Conservation (phyloP, 1,140 invertebrate species). For the Tetraneura akinire region DNA sequence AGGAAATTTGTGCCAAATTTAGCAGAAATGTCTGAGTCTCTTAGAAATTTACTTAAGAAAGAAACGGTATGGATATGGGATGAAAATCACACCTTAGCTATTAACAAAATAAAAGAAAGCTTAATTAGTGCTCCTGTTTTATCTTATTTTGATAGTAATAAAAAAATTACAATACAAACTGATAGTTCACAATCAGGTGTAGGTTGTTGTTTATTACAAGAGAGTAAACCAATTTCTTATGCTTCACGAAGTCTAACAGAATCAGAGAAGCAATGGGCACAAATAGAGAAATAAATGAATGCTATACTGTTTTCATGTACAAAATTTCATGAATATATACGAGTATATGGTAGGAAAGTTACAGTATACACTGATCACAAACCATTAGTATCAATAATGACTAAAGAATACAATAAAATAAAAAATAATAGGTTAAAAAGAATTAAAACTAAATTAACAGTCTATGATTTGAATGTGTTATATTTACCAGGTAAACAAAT, state of each 20-base stretch:
- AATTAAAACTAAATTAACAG: not conserved
- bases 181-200: constrained; percentile 56
- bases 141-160: not conserved
- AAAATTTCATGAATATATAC: too few relatives aligned
- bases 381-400: not conserved
- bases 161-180: too few relatives aligned
- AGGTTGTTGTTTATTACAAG: constrained; percentile 54
- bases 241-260: constrained; percentile 47
- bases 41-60: constrained; percentile 58
- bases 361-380: too few relatives aligned
- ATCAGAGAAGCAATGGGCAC: too few relatives aligned
- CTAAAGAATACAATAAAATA: constrained; percentile 7
- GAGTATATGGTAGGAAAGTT: too few relatives aligned
- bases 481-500: constrained; percentile 25
- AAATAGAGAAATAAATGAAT: too few relatives aligned
- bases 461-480: not conserved
- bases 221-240: constrained; percentile 56
- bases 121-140: constrained; percentile 26
- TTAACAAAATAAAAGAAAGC: constrained; percentile 57
- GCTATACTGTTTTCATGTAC: too few relatives aligned
- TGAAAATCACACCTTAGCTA: constrained; percentile 55
- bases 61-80: constrained; percentile 58
- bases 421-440: not conserved
- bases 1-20: constrained; percentile 58
- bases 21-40: constrained; percentile 57